Conservation (phyloP, 92 coral and sea anemone species). For the Nematostella vectensis region DNA sequence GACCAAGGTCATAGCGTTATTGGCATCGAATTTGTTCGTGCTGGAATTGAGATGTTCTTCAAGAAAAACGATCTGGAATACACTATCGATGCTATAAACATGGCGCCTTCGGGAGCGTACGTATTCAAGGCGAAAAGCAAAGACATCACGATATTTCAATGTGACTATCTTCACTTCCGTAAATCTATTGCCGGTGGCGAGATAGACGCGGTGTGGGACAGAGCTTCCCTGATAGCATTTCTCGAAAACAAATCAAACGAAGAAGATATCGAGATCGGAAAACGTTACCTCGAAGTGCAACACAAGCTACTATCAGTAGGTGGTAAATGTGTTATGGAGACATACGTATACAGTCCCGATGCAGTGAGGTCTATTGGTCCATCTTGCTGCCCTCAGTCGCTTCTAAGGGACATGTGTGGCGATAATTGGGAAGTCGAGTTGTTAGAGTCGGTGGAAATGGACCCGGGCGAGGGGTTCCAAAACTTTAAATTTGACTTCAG, state of each 20-base stretch:
- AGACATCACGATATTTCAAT: conserved; percentile 38
- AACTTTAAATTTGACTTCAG: too few relatives aligned
- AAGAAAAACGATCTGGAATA: conserved; percentile 31
- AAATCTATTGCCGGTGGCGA: conserved; percentile 28
- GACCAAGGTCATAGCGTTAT: conserved; percentile 50
- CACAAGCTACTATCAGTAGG: conserved; percentile 8
- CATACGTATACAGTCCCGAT: conserved; percentile 23
- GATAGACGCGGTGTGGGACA: conserved; percentile 49
- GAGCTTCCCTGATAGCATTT: conserved; percentile 38
- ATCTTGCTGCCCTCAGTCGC: conserved; percentile 12
- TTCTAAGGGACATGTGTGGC: conserved; percentile 17
- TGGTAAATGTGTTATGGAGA: conserved; percentile 38
- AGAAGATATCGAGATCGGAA: conserved; percentile 5
- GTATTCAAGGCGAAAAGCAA: conserved; percentile 48
- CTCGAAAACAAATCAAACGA: conserved; percentile 9
- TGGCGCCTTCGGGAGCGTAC: conserved; percentile 51
- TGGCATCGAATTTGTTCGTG: conserved; percentile 28
- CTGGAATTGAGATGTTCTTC: conserved; percentile 38
- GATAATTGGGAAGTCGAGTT: conserved; percentile 3
- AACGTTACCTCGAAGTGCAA: conserved; percentile 23
- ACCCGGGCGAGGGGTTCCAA: conserved; percentile 11
- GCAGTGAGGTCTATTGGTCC: conserved; percentile 9
- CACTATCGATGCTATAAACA: conserved; percentile 33
- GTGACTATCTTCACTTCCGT: conserved; percentile 29
- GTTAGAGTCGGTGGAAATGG: conserved; percentile 5